These are phyloP conservation scores for Drosophila limbata DNA, from an alignment of 2,888 invertebrate genomes.

Conservation along the genomic window DNA sequence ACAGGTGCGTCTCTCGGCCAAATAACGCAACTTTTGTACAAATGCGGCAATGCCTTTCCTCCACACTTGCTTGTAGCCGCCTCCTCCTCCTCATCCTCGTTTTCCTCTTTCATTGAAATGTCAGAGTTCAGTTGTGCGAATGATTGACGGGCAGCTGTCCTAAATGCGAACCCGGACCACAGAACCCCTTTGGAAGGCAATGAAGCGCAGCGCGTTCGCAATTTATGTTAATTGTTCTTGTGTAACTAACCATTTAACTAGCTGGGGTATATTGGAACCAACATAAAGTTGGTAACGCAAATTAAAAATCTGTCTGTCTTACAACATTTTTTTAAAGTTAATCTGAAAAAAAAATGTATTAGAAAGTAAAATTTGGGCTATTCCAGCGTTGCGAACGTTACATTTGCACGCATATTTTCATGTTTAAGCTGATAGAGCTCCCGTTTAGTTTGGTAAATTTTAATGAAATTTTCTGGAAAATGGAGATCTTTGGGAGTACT, in stretches of 20 bases:
- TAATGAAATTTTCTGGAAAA: too few species aligned
- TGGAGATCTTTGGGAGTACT: too few species aligned
- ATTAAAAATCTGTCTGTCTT: not conserved
- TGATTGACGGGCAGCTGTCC: conserved; percentile 64
- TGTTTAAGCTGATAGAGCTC: too few species aligned
- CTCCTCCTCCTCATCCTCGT: not conserved
- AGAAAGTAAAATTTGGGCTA: too few species aligned
- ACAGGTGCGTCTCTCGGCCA: conserved; percentile 56
- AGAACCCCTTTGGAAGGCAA: conserved; percentile 60
- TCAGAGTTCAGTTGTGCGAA: conserved; percentile 65
- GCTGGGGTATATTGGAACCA: conserved; percentile 9
- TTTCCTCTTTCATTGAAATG: conserved; percentile 35
- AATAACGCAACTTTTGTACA: conserved; percentile 26
- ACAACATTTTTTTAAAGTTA: too few species aligned
- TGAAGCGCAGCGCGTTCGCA: conserved; percentile 60
- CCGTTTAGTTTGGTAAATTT: too few species aligned
- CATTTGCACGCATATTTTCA: too few species aligned
- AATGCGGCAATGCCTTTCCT: conserved; percentile 18
- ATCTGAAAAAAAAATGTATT: too few species aligned
- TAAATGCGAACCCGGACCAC: conserved; percentile 35
- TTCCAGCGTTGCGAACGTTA: too few species aligned
- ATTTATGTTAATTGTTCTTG: conserved; percentile 67
- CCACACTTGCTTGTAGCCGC: not conserved
- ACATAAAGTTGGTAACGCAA: not conserved
- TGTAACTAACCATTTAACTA: conserved; percentile 5